Evolutionary conservation across 2,113 vertebrate genomes (phyloP).

Genomic region (Aptenodytes patagonicus): DNA sequence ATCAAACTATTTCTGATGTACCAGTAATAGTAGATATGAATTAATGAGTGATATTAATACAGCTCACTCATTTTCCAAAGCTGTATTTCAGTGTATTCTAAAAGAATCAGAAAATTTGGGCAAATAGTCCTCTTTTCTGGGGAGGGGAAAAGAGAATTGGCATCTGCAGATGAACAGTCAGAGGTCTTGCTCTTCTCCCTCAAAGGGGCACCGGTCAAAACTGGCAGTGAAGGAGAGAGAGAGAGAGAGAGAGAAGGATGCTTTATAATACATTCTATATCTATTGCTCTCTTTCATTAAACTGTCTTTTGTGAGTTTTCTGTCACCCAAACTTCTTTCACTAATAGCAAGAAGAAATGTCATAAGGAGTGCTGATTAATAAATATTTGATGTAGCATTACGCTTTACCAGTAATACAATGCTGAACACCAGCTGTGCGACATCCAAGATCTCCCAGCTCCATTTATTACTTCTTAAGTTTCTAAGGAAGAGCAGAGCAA

Average conservation of each 20-base stretch:
- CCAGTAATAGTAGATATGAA: neutral
- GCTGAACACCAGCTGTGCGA: neutral
- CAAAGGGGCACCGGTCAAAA: neutral
- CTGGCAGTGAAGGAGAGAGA: neutral
- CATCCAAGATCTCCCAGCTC: neutral
- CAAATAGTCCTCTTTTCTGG: neutral
- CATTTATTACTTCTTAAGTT: neutral
- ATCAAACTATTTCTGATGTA: neutral
- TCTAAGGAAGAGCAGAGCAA: neutral
- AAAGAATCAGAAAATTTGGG: neutral
- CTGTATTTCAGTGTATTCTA: neutral
- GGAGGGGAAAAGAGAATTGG: neutral
- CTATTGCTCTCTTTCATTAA: neutral
- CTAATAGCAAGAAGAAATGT: neutral
- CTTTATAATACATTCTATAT: neutral
- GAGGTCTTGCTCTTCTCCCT: neutral
- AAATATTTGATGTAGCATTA: conserved; percentile 31
- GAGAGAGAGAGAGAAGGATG: neutral
- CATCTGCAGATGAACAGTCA: neutral
- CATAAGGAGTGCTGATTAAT: neutral
- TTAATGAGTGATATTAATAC: neutral
- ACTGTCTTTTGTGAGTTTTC: neutral
- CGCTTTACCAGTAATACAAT: neutral
- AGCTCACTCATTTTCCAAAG: neutral
- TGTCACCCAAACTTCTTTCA: neutral